phyloP scores from a whole-genome alignment of 2,888 invertebrate species.

The Pseudococcus jackbeardsleyi region DNA sequence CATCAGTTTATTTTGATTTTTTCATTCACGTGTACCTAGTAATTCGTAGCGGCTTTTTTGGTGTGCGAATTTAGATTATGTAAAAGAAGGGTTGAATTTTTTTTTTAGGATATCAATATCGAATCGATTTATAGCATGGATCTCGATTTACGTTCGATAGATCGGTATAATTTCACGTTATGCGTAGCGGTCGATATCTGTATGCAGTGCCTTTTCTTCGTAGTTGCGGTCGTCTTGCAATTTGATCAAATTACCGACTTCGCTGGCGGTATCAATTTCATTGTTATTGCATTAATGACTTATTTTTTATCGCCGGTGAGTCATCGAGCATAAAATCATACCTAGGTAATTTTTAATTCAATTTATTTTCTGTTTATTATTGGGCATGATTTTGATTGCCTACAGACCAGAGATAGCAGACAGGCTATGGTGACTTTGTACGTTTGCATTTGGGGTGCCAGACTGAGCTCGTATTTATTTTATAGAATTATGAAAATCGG shows the following conservation, averaged over 20 bases:
- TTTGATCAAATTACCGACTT: conserved; percentile 94
- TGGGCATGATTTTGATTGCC: not conserved
- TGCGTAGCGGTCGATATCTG: conserved; percentile 87
- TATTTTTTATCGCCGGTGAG: conserved; percentile 85
- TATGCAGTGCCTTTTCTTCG: conserved; percentile 90
- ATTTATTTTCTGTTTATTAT: too few relatives aligned
- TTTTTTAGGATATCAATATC: not conserved
- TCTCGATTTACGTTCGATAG: conserved; percentile 69
- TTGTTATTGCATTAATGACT: conserved; percentile 87
- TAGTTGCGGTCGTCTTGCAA: conserved; percentile 86
- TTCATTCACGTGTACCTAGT: too few relatives aligned
- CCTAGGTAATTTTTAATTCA: conserved; percentile 13
- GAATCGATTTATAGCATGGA: conserved; percentile 49
- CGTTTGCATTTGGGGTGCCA: conserved; percentile 88
- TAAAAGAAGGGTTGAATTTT: not conserved
- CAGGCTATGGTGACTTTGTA: conserved; percentile 92
- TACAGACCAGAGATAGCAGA: conserved; percentile 85
- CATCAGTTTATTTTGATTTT: too few relatives aligned
- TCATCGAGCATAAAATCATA: too few relatives aligned
- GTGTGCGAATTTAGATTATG: too few relatives aligned
- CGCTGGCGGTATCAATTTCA: conserved; percentile 93
- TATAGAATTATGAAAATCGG: conserved; percentile 92
- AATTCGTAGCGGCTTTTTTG: too few relatives aligned
- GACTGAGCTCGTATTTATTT: conserved; percentile 89
- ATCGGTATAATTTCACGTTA: conserved; percentile 87